Evolutionary conservation across 2,888 invertebrate species (phyloP).

Genomic region (Isoperla grammatica): DNA sequence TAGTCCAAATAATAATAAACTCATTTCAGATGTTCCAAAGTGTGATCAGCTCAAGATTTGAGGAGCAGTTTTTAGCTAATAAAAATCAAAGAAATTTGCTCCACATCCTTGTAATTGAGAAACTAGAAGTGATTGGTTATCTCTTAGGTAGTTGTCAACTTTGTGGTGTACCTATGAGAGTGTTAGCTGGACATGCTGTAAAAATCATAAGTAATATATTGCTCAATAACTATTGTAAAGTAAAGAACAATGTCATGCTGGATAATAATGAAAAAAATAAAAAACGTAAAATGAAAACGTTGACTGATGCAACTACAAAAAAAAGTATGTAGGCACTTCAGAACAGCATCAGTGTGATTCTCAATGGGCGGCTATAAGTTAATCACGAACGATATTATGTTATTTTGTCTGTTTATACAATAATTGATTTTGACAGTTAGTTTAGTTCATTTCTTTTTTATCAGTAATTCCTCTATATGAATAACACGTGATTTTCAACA

Average conservation of each 20-base stretch:
- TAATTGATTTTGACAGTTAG: no score
- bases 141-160: neutral
- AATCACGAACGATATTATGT: no score
- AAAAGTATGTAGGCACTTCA: no score
- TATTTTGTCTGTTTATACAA: no score
- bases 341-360: no score
- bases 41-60: neutral
- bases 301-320: no score
- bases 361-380: no score
- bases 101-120: neutral
- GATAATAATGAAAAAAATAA: no score
- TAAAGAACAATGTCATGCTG: neutral
- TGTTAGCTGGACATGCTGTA: neutral
- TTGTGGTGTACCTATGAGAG: neutral
- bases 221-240: neutral
- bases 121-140: neutral
- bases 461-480: no score
- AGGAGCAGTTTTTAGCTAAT: neutral
- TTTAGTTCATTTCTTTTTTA: no score
- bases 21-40: neutral
- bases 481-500: no score
- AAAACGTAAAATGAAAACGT: no score
- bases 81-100: neutral
- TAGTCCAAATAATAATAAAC: neutral
- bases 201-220: neutral